phyloP scores from a whole-genome alignment of 2,797 vertebrate species.

The Manis javanica region DNA sequence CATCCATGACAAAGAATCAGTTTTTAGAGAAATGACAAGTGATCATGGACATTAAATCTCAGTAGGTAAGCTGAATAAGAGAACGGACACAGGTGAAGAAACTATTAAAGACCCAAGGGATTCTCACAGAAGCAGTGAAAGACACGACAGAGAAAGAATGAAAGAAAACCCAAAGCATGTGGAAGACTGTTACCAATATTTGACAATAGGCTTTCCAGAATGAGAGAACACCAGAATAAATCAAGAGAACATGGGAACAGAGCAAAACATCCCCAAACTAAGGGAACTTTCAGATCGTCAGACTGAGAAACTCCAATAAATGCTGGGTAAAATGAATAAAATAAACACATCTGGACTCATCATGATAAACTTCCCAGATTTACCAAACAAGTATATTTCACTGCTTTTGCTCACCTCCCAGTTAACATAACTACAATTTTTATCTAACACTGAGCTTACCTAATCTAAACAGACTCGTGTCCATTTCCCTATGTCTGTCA shows the following conservation, averaged over 20 bases:
- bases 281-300: neutral
- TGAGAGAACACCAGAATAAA: neutral
- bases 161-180: neutral
- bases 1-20: neutral
- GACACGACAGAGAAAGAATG: neutral
- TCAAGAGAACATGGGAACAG: neutral
- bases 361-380: neutral
- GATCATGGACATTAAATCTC: neutral
- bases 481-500: neutral
- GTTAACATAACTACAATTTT: neutral
- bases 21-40: conserved; percentile 49
- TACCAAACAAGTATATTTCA: neutral
- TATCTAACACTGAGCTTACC: neutral
- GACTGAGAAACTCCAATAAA: neutral
- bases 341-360: neutral
- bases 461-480: neutral
- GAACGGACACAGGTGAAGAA: neutral
- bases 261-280: neutral
- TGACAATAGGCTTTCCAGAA: conserved; percentile 35
- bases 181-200: neutral
- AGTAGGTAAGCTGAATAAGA: neutral
- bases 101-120: neutral
- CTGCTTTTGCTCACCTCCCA: neutral
- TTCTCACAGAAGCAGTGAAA: conserved; percentile 43
- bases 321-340: neutral